phyloP scores from a whole-genome alignment of 1,140 invertebrate species.

The Diprion similis region DNA sequence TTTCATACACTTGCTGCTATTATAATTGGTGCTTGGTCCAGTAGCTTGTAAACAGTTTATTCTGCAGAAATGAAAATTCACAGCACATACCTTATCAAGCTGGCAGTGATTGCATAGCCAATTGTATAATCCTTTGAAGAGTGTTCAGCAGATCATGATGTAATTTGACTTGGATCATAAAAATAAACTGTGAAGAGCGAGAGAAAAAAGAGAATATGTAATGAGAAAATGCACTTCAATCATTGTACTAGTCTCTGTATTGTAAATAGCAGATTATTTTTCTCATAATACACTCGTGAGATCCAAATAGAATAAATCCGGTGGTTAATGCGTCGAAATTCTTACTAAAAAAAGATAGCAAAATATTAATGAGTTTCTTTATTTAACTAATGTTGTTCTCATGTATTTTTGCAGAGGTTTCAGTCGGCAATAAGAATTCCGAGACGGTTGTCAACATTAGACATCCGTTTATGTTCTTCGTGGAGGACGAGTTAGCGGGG shows the following conservation, averaged over 20 bases:
- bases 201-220: neutral
- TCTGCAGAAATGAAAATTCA: constrained; percentile 13
- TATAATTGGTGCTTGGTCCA: constrained; percentile 3
- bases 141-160: too few relatives aligned
- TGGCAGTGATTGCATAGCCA: neutral
- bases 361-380: constrained; percentile 12
- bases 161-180: constrained; percentile 15
- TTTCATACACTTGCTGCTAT: constrained; percentile 15
- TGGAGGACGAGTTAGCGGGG: constrained; percentile 75
- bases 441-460: constrained; percentile 70
- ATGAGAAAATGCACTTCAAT: too few relatives aligned
- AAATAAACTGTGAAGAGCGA: constrained; percentile 4
- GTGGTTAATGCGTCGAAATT: too few relatives aligned
- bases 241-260: too few relatives aligned
- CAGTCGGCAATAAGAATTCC: constrained; percentile 76
- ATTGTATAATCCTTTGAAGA: neutral
- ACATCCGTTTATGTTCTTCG: constrained; percentile 82
- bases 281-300: too few relatives aligned
- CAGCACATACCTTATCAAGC: neutral
- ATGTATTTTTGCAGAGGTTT: constrained; percentile 63
- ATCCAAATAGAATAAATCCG: too few relatives aligned
- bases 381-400: constrained; percentile 16
- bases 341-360: neutral
- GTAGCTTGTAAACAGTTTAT: neutral
- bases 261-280: too few relatives aligned